phyloP scores from a whole-genome alignment of 2,113 vertebrate species.

The Pica pica region DNA sequence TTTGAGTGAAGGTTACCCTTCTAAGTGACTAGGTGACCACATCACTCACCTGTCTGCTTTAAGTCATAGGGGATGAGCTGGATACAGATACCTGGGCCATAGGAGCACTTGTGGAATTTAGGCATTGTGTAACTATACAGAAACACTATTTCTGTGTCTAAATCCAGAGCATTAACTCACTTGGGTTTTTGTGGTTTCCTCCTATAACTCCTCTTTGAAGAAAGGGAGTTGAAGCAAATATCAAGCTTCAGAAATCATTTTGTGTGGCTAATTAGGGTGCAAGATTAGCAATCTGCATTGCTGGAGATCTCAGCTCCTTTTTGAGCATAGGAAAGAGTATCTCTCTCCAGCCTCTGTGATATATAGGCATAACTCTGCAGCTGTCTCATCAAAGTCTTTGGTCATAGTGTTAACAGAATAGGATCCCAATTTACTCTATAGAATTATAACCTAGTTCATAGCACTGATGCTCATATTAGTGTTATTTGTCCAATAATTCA shows the following conservation, averaged over 20 bases:
- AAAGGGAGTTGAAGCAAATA: constrained; percentile 22
- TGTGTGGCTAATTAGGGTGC: neutral
- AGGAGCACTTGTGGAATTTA: neutral
- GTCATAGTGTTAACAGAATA: neutral
- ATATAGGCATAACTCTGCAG: neutral
- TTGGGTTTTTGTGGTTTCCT: constrained; percentile 25
- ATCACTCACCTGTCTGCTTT: neutral
- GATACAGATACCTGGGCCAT: neutral
- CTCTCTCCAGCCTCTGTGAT: neutral
- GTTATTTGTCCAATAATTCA: neutral
- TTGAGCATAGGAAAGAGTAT: neutral
- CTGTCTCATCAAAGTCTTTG: neutral
- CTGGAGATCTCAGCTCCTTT: neutral
- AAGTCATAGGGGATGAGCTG: neutral
- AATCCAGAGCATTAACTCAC: constrained; percentile 1
- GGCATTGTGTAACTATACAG: neutral
- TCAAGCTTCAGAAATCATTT: neutral
- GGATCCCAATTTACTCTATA: neutral
- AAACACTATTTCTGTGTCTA: neutral
- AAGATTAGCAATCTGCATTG: neutral
- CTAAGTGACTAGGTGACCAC: neutral
- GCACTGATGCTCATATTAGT: neutral
- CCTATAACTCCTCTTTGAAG: constrained; percentile 37
- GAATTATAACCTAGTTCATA: neutral
- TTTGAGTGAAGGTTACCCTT: neutral